phyloP scores from a whole-genome alignment of 2,888 invertebrate species.

The Oxycera nigricornis region DNA sequence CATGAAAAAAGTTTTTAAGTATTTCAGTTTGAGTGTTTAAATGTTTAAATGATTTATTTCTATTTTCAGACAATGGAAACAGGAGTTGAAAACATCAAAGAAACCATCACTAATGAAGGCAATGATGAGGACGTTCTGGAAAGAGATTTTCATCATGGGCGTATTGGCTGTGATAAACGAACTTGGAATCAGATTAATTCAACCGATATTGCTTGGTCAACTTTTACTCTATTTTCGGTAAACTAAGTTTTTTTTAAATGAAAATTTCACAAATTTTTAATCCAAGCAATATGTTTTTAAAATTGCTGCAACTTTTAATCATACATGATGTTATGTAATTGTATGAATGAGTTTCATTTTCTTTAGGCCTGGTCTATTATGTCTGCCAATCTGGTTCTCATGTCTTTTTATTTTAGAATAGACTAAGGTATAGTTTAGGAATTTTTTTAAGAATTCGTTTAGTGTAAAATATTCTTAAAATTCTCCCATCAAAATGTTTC shows the following conservation, averaged over 20 bases:
- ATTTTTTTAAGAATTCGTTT: too few relatives aligned
- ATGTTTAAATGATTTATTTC: background rate
- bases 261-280: background rate
- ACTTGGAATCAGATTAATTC: conserved; percentile 46
- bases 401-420: too few relatives aligned
- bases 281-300: too few relatives aligned
- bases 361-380: background rate
- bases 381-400: too few relatives aligned
- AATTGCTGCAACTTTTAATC: background rate
- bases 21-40: background rate
- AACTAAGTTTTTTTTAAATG: background rate
- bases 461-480: too few relatives aligned
- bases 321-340: background rate
- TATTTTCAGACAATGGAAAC: conserved; percentile 33
- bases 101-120: conserved; percentile 49
- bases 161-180: conserved; percentile 46
- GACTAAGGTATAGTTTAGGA: too few relatives aligned
- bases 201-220: conserved; percentile 48
- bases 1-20: background rate
- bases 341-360: background rate
- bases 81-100: conserved; percentile 28
- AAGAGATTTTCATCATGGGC: conserved; percentile 46
- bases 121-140: conserved; percentile 48
- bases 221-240: conserved; percentile 49
- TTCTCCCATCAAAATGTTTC: too few relatives aligned